Conservation (phyloP, 2,888 invertebrate genomes). For the Parascotia fuliginaria region DNA sequence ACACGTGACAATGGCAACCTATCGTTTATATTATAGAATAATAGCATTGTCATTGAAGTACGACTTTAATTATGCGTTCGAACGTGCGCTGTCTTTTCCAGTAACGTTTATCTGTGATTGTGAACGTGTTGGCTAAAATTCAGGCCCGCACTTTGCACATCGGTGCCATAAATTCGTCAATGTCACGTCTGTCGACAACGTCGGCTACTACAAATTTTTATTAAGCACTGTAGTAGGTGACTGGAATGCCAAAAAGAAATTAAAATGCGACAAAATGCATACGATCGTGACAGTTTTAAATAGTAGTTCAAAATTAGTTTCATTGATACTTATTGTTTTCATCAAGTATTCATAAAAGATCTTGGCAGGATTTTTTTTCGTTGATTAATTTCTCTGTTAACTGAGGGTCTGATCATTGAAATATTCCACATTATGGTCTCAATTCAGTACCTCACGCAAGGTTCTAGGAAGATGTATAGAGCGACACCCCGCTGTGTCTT, state of each 20-base stretch:
- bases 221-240: conserved; percentile 51
- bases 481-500: conserved; percentile 77
- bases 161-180: conserved; percentile 69
- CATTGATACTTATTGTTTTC: neutral
- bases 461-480: conserved; percentile 77
- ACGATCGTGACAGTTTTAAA: conserved; percentile 9
- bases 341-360: neutral
- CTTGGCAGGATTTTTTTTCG: too few species aligned
- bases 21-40: conserved; percentile 9
- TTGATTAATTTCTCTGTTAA: conserved; percentile 9
- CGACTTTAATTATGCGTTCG: conserved; percentile 12
- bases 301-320: neutral
- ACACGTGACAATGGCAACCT: conserved; percentile 1
- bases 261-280: conserved; percentile 30
- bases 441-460: conserved; percentile 73
- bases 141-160: conserved; percentile 31
- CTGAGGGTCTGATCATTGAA: conserved; percentile 63
- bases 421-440: conserved; percentile 67
- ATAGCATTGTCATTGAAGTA: conserved; percentile 3
- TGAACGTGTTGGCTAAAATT: conserved; percentile 46
- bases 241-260: conserved; percentile 52
- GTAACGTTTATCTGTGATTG: conserved; percentile 32
- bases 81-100: conserved; percentile 37
- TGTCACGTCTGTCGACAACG: conserved; percentile 54
- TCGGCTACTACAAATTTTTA: conserved; percentile 55